Base-by-base conservation (phyloP, 2,797 vertebrate species). In the Sylvilagus floridanus region DNA sequence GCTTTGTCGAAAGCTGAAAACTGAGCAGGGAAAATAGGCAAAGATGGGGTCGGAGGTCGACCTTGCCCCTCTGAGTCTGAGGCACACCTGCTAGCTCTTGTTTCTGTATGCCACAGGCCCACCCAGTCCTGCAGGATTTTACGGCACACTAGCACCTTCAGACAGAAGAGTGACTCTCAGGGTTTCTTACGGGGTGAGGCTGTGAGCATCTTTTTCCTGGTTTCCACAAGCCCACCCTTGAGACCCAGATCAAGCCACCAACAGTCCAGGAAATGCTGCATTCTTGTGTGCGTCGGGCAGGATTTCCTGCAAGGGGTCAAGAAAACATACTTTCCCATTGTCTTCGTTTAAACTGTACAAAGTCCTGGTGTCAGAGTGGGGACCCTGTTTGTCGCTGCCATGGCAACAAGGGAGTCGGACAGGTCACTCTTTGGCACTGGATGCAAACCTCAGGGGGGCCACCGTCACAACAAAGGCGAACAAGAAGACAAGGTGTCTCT, bases 241-340 rank as follows among this genome's bases (percentile, higher is more conserved):
- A 97, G 82, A 32, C 50, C 84, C 5, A 6, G 95, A 54, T 63
- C 42, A 3, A 26, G 96, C 95, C 8, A 0, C 87, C 87, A 76
- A 72, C 26, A 1, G 90, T 85, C 92, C 96, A 91, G 98, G 97
- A 98, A 98, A 94, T 71, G 89, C 93, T 93, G 91, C 63, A 24
- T 97, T 98, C 97, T 96, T 95, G n/a, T 2, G 95, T 97, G 97
- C 91, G 88, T 97, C 95, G 97, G 96, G 97, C 98, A 98, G 98
- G 98, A 98, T 98, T 98, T 98, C 98, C 98, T 98, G 98, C 83
- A 96, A 94, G 54, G 26, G 97, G 98, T 98, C 98, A 98, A 98
- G 97, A 98, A 98, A 98, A 98, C 97, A 98, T 84, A 96, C 96
- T 98, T 98, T 96, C 92, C 97, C 96, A 98, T 98, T 98, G 98